Evolutionary conservation across 2,113 vertebrate genomes (phyloP).

Genomic region (Oryzias curvinotus): DNA sequence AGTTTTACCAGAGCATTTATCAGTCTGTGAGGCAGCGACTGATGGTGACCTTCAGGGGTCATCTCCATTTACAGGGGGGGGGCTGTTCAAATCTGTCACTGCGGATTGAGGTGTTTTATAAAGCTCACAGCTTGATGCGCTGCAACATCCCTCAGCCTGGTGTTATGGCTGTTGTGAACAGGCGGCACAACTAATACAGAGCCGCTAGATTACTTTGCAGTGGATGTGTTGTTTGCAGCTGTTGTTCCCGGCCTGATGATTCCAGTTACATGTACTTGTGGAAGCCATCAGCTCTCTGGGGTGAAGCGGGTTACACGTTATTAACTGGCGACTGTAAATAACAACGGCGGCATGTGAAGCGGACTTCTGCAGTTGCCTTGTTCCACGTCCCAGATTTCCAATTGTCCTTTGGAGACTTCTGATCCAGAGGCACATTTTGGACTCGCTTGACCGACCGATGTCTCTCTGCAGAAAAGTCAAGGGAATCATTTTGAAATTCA

Average conservation of each 20-base stretch:
- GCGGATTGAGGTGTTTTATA: conserved; percentile 59
- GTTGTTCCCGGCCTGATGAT: conserved; percentile 45
- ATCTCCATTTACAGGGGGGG: conserved; percentile 53
- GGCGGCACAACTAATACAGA: conserved; percentile 38
- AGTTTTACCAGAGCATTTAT: conserved; percentile 22
- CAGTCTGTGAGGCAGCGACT: conserved; percentile 37
- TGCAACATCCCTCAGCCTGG: conserved; percentile 47
- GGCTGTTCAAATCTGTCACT: conserved; percentile 50
- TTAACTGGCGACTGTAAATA: conserved; percentile 59
- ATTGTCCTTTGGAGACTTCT: conserved; percentile 7
- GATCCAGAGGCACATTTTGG: conserved; percentile 29
- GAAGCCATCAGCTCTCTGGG: conserved; percentile 49
- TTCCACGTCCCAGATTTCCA: conserved; percentile 23
- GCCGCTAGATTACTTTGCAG: conserved; percentile 47
- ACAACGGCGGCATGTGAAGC: conserved; percentile 42
- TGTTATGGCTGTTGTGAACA: conserved; percentile 51
- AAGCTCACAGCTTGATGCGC: conserved; percentile 54
- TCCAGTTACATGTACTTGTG: conserved; percentile 41
- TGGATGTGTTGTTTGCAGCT: conserved; percentile 40
- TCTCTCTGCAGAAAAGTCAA: conserved; percentile 33
- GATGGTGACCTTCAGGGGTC: conserved; percentile 53
- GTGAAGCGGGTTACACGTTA: conserved; percentile 37
- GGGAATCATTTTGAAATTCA: conserved; percentile 41
- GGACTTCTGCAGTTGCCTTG: conserved; percentile 51
- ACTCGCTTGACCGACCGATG: conserved; percentile 32